Conservation (phyloP, 2,888 invertebrate species). For the Microplitis deprimator region DNA sequence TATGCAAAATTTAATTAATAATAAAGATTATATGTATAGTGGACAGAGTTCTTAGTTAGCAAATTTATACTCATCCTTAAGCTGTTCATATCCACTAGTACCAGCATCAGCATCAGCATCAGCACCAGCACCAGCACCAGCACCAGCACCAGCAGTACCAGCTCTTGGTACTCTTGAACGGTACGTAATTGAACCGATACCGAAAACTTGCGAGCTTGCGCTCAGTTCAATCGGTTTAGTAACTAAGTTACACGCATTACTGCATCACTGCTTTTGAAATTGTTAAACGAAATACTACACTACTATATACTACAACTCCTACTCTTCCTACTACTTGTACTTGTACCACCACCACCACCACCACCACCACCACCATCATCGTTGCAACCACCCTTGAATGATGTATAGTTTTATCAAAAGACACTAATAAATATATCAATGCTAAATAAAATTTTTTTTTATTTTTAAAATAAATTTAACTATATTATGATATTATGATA, state of each 20-base stretch:
- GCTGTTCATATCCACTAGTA: conserved; percentile 12
- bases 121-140: conserved; percentile 16
- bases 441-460: too few species aligned
- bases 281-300: not conserved
- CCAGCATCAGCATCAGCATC: conserved; percentile 15
- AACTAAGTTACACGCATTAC: conserved; percentile 36
- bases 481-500: too few species aligned
- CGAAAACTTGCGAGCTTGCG: conserved; percentile 1
- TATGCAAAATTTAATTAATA: conserved; percentile 69
- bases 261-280: conserved; percentile 26
- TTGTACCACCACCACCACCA: too few species aligned
- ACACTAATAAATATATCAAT: too few species aligned
- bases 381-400: too few species aligned
- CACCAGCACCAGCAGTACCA: not conserved
- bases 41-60: conserved; percentile 62
- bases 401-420: too few species aligned
- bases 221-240: conserved; percentile 33
- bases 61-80: conserved; percentile 50
- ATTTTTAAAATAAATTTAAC: too few species aligned
- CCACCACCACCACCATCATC: too few species aligned
- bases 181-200: not conserved
- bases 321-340: too few species aligned
- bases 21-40: conserved; percentile 43
- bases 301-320: too few species aligned
- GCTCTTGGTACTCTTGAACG: not conserved